phyloP scores from a whole-genome alignment of 2,113 vertebrate genomes.

The Istiophorus platypterus region DNA sequence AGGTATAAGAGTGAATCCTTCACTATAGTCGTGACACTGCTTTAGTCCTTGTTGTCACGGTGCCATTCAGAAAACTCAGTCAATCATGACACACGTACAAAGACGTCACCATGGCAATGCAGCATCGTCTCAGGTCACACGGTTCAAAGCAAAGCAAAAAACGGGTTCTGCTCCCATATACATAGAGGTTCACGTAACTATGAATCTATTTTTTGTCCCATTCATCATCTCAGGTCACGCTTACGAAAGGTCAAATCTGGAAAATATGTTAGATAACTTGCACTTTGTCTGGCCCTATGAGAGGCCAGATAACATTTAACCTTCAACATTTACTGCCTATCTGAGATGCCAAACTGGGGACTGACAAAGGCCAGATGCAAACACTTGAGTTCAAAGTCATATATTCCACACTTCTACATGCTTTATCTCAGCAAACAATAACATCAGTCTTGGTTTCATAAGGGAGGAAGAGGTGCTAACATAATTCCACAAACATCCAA shows the following conservation, averaged over 20 bases:
- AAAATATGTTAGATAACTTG: slow-evolving; percentile 57
- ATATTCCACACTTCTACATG: slow-evolving; percentile 17
- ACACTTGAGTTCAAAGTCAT: slow-evolving; percentile 38
- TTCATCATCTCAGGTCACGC: slow-evolving; percentile 37
- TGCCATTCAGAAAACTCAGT: slow-evolving; percentile 59
- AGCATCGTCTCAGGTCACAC: slow-evolving; percentile 29
- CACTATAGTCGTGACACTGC: slow-evolving; percentile 8
- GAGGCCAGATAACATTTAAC: slow-evolving; percentile 25
- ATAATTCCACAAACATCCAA: slow-evolving; percentile 8
- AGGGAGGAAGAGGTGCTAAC: not conserved
- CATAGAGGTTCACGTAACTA: slow-evolving; percentile 23
- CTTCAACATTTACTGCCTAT: slow-evolving; percentile 40
- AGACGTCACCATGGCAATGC: slow-evolving; percentile 65
- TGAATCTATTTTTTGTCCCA: slow-evolving; percentile 23
- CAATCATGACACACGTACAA: slow-evolving; percentile 61
- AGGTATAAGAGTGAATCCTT: slow-evolving; percentile 27
- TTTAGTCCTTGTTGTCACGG: slow-evolving; percentile 23
- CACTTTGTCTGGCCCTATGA: slow-evolving; percentile 18
- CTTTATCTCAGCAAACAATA: slow-evolving; percentile 3
- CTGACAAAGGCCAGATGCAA: slow-evolving; percentile 60
- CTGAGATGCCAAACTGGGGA: not conserved
- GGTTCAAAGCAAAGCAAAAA: slow-evolving; percentile 42
- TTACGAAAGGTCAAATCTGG: slow-evolving; percentile 37
- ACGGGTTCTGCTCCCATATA: slow-evolving; percentile 10
- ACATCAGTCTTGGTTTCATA: not conserved